Conservation (phyloP, 2,797 vertebrate species). For the Crenichthys baileyi region DNA sequence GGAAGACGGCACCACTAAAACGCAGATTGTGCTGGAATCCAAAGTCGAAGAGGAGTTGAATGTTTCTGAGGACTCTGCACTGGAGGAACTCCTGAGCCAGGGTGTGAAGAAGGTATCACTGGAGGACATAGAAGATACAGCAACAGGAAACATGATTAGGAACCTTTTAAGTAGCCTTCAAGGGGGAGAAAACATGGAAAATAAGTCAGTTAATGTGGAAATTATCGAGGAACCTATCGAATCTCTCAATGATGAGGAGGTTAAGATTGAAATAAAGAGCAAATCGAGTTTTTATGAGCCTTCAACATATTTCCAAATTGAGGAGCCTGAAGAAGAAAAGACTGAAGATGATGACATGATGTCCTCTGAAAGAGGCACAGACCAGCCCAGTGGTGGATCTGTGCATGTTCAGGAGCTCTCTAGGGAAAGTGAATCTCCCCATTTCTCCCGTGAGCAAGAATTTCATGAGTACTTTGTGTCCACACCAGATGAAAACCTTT, state of each 20-base stretch:
- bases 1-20: constrained; percentile 86
- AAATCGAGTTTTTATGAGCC: constrained; percentile 72
- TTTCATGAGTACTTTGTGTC: constrained; percentile 91
- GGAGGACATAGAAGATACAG: constrained; percentile 81
- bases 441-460: constrained; percentile 77
- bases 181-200: constrained; percentile 74
- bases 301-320: constrained; percentile 85
- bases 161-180: constrained; percentile 85
- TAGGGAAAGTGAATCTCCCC: constrained; percentile 67
- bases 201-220: constrained; percentile 88
- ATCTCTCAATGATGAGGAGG: constrained; percentile 73
- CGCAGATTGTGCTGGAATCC: constrained; percentile 88
- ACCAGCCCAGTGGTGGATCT: constrained; percentile 58
- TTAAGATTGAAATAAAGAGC: constrained; percentile 71
- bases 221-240: constrained; percentile 89
- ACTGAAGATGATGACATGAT: constrained; percentile 37
- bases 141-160: constrained; percentile 85
- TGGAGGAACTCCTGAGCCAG: constrained; percentile 81
- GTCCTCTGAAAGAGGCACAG: constrained; percentile 22
- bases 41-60: constrained; percentile 87
- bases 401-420: constrained; percentile 82
- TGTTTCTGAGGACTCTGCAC: constrained; percentile 76
- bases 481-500: constrained; percentile 88
- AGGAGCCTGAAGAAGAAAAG: constrained; percentile 79
- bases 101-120: constrained; percentile 82